A percentile compares a stretch with the other conserved stretches of the same genome.
These are phyloP conservation scores for Aphelinus certus DNA, from an alignment of 1,140 invertebrate species.

Conservation along the genomic window DNA sequence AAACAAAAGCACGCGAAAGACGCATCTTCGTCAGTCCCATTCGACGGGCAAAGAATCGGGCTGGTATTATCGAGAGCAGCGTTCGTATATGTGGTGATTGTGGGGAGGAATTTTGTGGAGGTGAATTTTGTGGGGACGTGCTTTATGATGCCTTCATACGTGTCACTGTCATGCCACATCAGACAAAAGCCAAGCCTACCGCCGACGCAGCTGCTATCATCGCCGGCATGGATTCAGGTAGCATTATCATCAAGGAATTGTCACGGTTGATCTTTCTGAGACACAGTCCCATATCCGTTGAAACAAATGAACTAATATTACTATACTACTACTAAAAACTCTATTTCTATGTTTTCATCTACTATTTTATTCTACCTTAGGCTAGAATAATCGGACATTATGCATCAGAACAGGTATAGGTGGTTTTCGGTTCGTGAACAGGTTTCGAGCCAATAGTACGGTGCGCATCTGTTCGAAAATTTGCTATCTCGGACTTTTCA, in stretches of 20 bases:
- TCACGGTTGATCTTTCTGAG: background rate
- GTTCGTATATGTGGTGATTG: conserved; percentile 81
- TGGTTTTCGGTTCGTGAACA: too few relatives aligned
- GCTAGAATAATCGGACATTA: too few relatives aligned
- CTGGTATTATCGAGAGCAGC: conserved; percentile 80
- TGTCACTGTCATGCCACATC: conserved; percentile 46
- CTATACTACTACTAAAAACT: too few relatives aligned
- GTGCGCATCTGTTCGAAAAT: too few relatives aligned
- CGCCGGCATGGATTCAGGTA: conserved; percentile 48
- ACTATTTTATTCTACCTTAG: too few relatives aligned
- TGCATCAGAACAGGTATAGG: too few relatives aligned
- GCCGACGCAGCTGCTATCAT: conserved; percentile 60
- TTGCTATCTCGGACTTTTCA: too few relatives aligned
- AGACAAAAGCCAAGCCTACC: conserved; percentile 52
- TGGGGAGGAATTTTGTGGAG: conserved; percentile 85
- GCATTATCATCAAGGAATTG: background rate
- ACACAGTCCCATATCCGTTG: conserved; percentile 17
- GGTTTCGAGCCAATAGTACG: too few relatives aligned
- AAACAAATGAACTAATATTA: conserved; percentile 45
- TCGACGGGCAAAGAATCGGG: conserved; percentile 79
- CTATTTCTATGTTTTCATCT: too few relatives aligned
- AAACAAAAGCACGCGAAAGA: conserved; percentile 74
- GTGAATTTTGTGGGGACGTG: conserved; percentile 68
- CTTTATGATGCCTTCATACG: conserved; percentile 64
- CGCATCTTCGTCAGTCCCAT: conserved; percentile 72